Evolutionary conservation across 2,888 invertebrate genomes (phyloP).

Genomic region (Morpho achilles): DNA sequence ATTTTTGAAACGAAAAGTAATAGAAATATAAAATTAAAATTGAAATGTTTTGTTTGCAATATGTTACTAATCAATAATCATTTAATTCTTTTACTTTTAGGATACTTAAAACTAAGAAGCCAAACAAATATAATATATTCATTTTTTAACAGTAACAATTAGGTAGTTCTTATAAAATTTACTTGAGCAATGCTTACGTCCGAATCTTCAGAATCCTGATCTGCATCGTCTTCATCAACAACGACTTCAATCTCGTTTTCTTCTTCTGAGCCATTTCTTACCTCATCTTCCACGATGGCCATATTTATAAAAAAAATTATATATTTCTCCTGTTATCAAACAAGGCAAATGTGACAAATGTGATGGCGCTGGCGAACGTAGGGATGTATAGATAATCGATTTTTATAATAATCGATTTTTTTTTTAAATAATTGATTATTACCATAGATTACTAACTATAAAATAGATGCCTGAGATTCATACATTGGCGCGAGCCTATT

Average conservation of each 20-base stretch:
- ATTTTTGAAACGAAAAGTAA: too few relatives aligned
- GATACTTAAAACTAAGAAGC: neutral
- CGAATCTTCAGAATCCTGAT: slow-evolving; percentile 67
- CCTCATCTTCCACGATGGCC: slow-evolving; percentile 73
- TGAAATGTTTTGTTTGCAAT: too few relatives aligned
- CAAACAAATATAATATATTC: neutral
- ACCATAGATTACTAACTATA: too few relatives aligned
- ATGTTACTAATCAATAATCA: too few relatives aligned
- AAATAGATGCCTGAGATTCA: too few relatives aligned
- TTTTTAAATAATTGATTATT: too few relatives aligned
- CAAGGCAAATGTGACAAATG: neutral
- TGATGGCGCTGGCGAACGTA: slow-evolving; percentile 28
- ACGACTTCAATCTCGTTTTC: slow-evolving; percentile 71
- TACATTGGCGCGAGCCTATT: too few relatives aligned
- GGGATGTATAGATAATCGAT: too few relatives aligned
- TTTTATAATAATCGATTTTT: too few relatives aligned
- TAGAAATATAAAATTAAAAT: too few relatives aligned
- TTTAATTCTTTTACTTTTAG: too few relatives aligned
- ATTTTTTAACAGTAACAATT: slow-evolving; percentile 15
- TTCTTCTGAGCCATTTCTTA: slow-evolving; percentile 68
- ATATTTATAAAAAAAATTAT: slow-evolving; percentile 38
- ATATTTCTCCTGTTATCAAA: too few relatives aligned
- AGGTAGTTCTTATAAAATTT: slow-evolving; percentile 9
- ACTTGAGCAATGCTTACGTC: slow-evolving; percentile 48
- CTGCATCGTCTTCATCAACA: slow-evolving; percentile 64